Evolutionary conservation across 1,140 invertebrate species (phyloP).

Genomic region (Zaprionus davidi): DNA sequence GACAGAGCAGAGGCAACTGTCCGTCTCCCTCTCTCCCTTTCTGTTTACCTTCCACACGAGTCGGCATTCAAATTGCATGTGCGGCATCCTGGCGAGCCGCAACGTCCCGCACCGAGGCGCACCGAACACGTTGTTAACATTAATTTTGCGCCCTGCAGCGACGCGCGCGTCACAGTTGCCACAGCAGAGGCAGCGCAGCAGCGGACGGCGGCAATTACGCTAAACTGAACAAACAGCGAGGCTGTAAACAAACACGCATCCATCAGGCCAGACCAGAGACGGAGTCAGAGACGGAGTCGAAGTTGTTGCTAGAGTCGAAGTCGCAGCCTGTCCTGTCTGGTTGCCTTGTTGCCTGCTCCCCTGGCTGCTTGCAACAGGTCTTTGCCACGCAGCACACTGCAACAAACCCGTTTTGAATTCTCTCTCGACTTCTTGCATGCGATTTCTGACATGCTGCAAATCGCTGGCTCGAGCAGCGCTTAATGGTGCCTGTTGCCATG

Average conservation of each 20-base stretch:
- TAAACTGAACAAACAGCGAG: slow-evolving; percentile 82
- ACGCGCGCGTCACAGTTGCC: slow-evolving; percentile 33
- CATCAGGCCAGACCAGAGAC: slow-evolving; percentile 55
- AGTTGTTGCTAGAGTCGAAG: neutral
- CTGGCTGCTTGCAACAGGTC: slow-evolving; percentile 60
- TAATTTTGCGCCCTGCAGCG: slow-evolving; percentile 68
- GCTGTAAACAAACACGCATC: slow-evolving; percentile 83
- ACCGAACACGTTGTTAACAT: slow-evolving; percentile 76
- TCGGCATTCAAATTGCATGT: slow-evolving; percentile 49
- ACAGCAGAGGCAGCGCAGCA: slow-evolving; percentile 2
- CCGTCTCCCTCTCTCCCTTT: neutral
- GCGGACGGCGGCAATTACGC: slow-evolving; percentile 72
- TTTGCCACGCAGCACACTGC: slow-evolving; percentile 36
- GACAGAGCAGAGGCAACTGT: neutral
- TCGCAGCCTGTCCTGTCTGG: neutral
- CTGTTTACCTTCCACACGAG: slow-evolving; percentile 22
- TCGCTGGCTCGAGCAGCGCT: slow-evolving; percentile 37
- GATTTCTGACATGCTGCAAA: slow-evolving; percentile 14
- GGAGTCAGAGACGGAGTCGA: neutral
- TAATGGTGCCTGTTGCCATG: slow-evolving; percentile 82
- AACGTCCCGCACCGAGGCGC: slow-evolving; percentile 2
- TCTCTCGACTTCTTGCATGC: slow-evolving; percentile 39
- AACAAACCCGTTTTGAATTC: slow-evolving; percentile 57
- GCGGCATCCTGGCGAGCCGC: slow-evolving; percentile 29
- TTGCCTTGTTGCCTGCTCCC: neutral